Evolutionary conservation across 2,113 vertebrate genomes (phyloP), one percentile per base, ranked within the genome.

Genomic region (Tichodroma muraria): DNA sequence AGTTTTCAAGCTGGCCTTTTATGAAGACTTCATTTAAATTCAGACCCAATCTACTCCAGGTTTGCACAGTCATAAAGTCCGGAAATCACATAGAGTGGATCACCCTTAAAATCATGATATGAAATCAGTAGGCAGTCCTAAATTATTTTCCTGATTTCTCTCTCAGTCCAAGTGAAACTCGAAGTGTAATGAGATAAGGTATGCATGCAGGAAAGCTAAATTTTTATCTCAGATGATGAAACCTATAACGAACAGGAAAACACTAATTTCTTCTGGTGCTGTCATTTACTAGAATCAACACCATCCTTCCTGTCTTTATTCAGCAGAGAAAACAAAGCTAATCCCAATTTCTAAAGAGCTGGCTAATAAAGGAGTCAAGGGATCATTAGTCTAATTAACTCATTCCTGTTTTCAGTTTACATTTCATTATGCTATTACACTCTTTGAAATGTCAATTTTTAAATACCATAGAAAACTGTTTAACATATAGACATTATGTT

Each of bases 331-430:
- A 97, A 97, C 94, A 97, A 96, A 97, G 88, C 93, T 97, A 97
- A 97, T 97, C 96, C 96, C 90, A 94, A 94, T 97, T 97, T 97
- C 97, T 96, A 96, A 97, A 97, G 96, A 96, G 90, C 83, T 93
- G 76, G 96, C 93, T 97, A 97, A 97, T 97, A 97, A 97, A 97
- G 95, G 91, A 97, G 96, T 96, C 95, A 97, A 96, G 94, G 96
- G 96, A 97, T 97, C 96, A 97, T 97, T 97, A 97, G 95, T 96
- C 96, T 97, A 97, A 97, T 97, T 96, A 97, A 97, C 95, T 97
- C 95, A 95, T 97, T 96, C 94, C 93, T 97, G 93, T 81, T 97
- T 96, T 96, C 85, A 95, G 95, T 97, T 97, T 97, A 97, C 95
- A 95, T 97, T 97, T 97, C 96, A 97, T 97, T 97, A 97, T 95